Evolutionary conservation across 2,797 vertebrate genomes (phyloP).

Genomic region (Phaenicophaeus curvirostris): DNA sequence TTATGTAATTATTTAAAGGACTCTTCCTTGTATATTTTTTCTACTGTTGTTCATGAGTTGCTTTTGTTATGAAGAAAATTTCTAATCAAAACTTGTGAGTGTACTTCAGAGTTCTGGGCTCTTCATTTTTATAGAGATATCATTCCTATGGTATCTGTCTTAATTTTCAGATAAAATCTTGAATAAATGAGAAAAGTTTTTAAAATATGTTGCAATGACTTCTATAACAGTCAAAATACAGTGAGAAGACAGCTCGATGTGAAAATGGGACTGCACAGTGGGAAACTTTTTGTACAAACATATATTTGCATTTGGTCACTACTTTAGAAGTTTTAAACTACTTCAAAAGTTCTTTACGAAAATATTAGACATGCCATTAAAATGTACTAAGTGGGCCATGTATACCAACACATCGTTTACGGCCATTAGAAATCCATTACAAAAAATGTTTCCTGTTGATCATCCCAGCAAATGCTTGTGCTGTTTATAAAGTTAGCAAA

Average conservation of each 20-base stretch:
- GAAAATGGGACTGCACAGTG: background rate
- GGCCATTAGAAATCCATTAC: constrained; percentile 36
- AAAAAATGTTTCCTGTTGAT: constrained; percentile 17
- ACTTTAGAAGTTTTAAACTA: background rate
- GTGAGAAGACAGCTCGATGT: background rate
- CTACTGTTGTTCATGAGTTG: background rate
- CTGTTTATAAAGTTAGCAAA: background rate
- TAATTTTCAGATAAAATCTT: background rate
- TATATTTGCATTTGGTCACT: constrained; percentile 35
- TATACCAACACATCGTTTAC: background rate
- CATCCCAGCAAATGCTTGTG: background rate
- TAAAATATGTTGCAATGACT: background rate
- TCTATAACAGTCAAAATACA: background rate
- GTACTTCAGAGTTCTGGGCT: background rate
- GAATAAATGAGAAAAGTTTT: background rate
- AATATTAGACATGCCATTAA: background rate
- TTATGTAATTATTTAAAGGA: background rate
- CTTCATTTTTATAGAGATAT: background rate
- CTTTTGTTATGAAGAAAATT: background rate
- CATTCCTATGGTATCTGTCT: background rate
- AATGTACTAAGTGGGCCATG: background rate
- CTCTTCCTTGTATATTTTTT: background rate
- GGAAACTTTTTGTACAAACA: background rate
- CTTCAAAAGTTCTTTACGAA: constrained; percentile 18
- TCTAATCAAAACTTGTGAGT: background rate